Evolutionary conservation across 2,113 vertebrate species (phyloP), one percentile per base, ranked within the genome.

Genomic region (Trematomus loennbergii): DNA sequence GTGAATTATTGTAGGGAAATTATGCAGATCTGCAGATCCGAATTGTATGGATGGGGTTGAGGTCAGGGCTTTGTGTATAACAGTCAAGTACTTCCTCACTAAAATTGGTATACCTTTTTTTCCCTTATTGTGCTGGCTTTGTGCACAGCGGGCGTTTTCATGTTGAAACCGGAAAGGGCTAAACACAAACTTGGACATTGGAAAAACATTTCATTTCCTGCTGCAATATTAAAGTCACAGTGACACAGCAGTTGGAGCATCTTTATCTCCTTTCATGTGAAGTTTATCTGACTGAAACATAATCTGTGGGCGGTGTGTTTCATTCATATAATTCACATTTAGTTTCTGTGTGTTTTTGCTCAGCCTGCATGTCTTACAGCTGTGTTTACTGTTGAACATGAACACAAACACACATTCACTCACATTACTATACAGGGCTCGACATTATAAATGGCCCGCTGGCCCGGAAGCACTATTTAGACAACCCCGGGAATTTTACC

Each of bases 371-470:
- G 29, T 25, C 25, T 49, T 22, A 8, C 43, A 29, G 49, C 5
- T 9, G 53, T 52, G 59, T 64, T 70, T 75, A 63, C 43, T 45
- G 45, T 52, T 52, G 0, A 50, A 25, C 29, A 29, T 52, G 0
- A 50, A 68, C 63, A 54, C 60, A 74, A n/a, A 36, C 58, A n/a
- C 17, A 33, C 58, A 77, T 43, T 29, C 5, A 13, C 33, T 17
- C 20, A 29, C 10, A 13, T 67, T 17, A 18, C 33, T 36, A 29
- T 55, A 29, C 29, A 29, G 29, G 29, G 29, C 29, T 29, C 29
- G 29, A 29, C 29, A 29, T 25, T 2, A 25, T 25, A 25, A 25
- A 25, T 25, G 25, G 25, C 25, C 25, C 2, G 2, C 25, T 25
- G 25, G 25, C 25, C 25, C 25, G 25, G 25, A 25, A 25, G 25